These are phyloP conservation scores for Andrena camellia DNA, from an alignment of 2,888 invertebrate species.

Conservation along the genomic window DNA sequence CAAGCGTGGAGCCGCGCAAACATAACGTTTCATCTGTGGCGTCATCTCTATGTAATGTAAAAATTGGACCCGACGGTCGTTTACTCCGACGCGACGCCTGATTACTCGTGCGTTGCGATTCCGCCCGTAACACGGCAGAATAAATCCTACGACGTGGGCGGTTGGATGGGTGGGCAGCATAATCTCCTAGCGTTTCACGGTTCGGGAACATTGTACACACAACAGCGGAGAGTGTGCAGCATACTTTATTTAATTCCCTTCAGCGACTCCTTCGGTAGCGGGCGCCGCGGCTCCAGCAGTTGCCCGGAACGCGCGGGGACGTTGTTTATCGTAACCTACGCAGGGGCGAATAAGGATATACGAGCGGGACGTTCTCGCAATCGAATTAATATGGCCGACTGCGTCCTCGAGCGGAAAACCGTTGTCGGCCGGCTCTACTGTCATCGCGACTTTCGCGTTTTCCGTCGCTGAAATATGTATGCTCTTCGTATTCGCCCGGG, in stretches of 20 bases:
- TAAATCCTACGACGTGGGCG: slow-evolving; percentile 48
- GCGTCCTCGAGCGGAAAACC: slow-evolving; percentile 36
- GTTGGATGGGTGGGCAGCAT: slow-evolving; percentile 30
- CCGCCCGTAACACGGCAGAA: slow-evolving; percentile 29
- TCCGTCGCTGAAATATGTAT: background rate
- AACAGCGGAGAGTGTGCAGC: slow-evolving; percentile 44
- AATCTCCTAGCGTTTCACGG: slow-evolving; percentile 59
- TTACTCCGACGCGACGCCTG: slow-evolving; percentile 12
- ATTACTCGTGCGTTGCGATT: slow-evolving; percentile 29
- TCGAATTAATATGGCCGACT: slow-evolving; percentile 62
- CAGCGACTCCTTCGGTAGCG: slow-evolving; percentile 26
- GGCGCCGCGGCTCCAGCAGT: background rate
- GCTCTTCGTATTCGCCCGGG: background rate
- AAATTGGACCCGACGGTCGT: slow-evolving; percentile 1
- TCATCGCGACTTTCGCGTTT: slow-evolving; percentile 26
- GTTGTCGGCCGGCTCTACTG: background rate
- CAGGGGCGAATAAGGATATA: slow-evolving; percentile 61
- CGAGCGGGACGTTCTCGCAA: slow-evolving; percentile 41
- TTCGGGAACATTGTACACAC: slow-evolving; percentile 42
- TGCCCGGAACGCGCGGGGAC: slow-evolving; percentile 30
- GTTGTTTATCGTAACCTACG: slow-evolving; percentile 51
- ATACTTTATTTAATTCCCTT: slow-evolving; percentile 65
- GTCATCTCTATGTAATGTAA: background rate
- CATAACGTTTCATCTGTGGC: too few relatives aligned
- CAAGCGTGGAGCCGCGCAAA: too few relatives aligned